Evolutionary conservation across 1,140 invertebrate genomes (phyloP), one percentile per base, ranked within the genome.

Genomic region (Popillia japonica): DNA sequence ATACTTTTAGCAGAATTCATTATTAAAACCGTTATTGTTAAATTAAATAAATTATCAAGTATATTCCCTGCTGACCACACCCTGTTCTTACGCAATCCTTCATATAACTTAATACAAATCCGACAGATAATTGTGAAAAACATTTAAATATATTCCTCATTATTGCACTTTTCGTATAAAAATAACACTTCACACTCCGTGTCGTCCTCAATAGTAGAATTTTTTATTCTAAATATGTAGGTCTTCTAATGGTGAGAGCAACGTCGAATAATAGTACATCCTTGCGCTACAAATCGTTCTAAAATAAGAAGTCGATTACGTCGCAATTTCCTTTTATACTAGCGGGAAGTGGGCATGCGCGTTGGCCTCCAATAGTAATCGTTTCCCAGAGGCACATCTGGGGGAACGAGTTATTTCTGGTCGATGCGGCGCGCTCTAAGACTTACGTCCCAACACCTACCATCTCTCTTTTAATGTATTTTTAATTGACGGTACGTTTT

Each of bases 381-480:
- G 40, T n/a, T 40, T 77, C 59, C 68, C 44, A 10, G 23, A 27
- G 64, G 20, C 75, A 59, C 4, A 27, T 22, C 41, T 22, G 75
- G 22, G 42, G 27, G 59, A n/a, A 48, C 44, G 74, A 55, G 74
- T 75, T 75, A 75, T 75, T 75, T 75, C 61, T 64, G 61, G 61
- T 41, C 72, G 72, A 40, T 42, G 40, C 22, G 73, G 4, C 9
- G 17, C 74, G 61, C 34, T 73, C 74, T 78, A 42, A 17, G 78
- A 78, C 41, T 6, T 78, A 78, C 78, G 78, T 78, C 40, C 14
- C 73, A 10, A n/a, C 0, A 27, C 42, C 3, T 23, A 14, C 23
- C 72, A 17, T 75, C 74, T 34, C 74, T 17, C 14, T 73, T 41
- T 41, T 75, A 42, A 48, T 48, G 74, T 73, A 73, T 73, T 73